Evolutionary conservation across 1,140 invertebrate species (phyloP), one percentile per base, ranked within the genome.

Genomic region (Contarinia nasturtii): DNA sequence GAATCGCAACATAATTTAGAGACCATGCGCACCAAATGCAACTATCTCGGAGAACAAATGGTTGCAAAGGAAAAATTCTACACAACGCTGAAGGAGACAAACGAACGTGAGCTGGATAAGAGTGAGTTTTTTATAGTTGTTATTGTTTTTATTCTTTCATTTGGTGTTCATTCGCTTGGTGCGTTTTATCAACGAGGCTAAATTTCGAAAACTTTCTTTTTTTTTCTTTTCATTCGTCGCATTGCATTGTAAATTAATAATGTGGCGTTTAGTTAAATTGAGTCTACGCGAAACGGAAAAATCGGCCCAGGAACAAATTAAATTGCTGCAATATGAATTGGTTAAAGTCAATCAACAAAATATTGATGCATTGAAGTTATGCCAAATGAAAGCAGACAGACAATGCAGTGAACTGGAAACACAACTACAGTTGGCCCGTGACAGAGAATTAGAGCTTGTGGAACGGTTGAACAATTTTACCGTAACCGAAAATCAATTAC

Each of bases 31-130:
- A 57, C 60, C 33, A 66, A 61, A 15, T 72, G 67, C 52, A 57
- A 64, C 34, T 59, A 67, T 42, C 57, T 76, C 34, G 68, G 75
- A 49, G 68, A 76, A 48, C 62, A 67, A 42, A 51, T 75, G 33
- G 52, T 56, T 2, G 56, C 62, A 34, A 68, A 74, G 52, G 66
- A 66, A 45, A 49, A 54, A 8, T 60, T 57, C 38, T 62, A 55
- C 55, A 21, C 48, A 54, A 58, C 63, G 33, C 38, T 48, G 33
- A 51, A 60, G 14, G 52, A 55, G 15, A 44, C 53, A 27, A 54
- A 61, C 49, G 51, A 50, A 48, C 53, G 48, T 44, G 55, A 63
- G 50, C 46, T 63, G 37, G 52, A 57, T 36, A 57, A 60, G 55
- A 57, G 61, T 64, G 38, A 52, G 17, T 43, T 15, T 43, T 27